Evolutionary conservation across 2,113 vertebrate genomes (phyloP).

Genomic region (Recurvirostra avosetta): DNA sequence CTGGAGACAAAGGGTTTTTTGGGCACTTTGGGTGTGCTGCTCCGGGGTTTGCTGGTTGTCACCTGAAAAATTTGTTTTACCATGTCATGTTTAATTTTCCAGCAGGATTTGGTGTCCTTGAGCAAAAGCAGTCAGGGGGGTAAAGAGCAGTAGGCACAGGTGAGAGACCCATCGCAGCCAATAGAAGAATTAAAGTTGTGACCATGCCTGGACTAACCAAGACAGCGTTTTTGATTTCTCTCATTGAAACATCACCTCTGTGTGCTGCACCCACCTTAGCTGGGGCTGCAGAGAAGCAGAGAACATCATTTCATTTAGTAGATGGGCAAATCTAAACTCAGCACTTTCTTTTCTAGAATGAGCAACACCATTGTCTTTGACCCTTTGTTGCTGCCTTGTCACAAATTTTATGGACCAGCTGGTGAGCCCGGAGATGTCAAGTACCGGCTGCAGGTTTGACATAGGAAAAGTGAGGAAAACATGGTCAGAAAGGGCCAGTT

Average conservation of each 20-base stretch:
- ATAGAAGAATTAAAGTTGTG: neutral
- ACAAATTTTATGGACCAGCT: neutral
- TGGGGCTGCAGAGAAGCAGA: neutral
- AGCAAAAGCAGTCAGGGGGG: neutral
- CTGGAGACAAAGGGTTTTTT: neutral
- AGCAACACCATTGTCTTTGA: neutral
- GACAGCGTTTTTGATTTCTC: neutral
- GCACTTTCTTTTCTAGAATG: neutral
- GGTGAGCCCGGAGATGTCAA: neutral
- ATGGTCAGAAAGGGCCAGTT: neutral
- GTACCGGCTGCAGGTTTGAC: neutral
- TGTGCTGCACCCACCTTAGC: neutral
- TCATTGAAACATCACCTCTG: neutral
- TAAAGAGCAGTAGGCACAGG: neutral
- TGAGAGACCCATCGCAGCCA: accelerated
- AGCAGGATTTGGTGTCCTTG: neutral
- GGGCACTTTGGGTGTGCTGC: neutral
- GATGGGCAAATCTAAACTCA: neutral
- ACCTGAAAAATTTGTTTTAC: neutral
- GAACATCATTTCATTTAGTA: neutral
- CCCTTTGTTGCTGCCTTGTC: neutral
- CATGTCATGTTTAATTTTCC: neutral
- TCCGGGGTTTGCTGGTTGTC: neutral
- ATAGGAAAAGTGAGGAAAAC: neutral
- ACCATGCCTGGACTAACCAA: neutral